Conservation (phyloP, 2,888 invertebrate genomes). For the Augochlorella aurata region DNA sequence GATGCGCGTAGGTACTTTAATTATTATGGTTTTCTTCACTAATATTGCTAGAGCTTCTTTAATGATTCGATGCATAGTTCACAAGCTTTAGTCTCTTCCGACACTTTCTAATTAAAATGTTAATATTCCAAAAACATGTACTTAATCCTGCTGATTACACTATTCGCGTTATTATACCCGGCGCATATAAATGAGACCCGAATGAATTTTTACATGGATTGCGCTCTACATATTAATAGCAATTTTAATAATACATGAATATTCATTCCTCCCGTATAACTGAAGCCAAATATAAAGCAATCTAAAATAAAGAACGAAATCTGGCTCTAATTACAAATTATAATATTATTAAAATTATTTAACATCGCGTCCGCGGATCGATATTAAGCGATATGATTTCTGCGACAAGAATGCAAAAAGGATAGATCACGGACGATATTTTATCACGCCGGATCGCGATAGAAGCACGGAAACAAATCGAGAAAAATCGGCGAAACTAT, state of each 20-base stretch:
- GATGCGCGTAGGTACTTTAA: background rate
- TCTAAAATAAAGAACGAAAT: background rate
- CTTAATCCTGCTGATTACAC: too few relatives aligned
- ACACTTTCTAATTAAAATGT: too few relatives aligned
- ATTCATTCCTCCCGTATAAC: background rate
- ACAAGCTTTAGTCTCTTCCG: too few relatives aligned
- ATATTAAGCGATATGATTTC: background rate
- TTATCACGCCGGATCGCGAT: background rate
- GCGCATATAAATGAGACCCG: background rate
- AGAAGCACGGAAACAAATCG: background rate
- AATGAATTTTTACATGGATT: conserved; percentile 5
- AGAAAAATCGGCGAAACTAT: background rate
- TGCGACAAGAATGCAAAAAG: background rate
- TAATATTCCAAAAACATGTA: too few relatives aligned
- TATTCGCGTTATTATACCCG: background rate
- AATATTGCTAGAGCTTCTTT: too few relatives aligned
- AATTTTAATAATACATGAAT: background rate
- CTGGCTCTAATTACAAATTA: background rate
- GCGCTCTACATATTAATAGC: background rate
- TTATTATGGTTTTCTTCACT: too few relatives aligned
- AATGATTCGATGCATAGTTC: too few relatives aligned
- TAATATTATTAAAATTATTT: background rate
- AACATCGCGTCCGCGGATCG: too few relatives aligned
- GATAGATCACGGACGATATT: background rate
- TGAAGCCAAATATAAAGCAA: background rate